Percentiles rank a stretch among this genome's conserved stretches.
phyloP scores from a whole-genome alignment of 2,797 vertebrate species.

The Sebastes minor region DNA sequence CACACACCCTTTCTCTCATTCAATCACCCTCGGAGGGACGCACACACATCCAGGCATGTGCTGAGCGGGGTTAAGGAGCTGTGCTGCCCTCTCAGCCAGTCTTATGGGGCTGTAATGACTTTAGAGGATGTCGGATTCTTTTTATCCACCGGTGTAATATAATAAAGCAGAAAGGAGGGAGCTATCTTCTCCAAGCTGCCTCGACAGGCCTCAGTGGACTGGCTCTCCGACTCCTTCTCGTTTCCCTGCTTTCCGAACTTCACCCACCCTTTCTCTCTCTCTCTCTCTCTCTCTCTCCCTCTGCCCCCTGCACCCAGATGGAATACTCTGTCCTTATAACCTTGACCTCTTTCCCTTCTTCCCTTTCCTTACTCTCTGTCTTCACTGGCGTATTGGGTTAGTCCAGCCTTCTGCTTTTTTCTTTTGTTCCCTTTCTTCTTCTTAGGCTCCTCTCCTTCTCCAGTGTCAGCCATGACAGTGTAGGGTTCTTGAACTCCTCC shows the following conservation, averaged over 20 bases:
- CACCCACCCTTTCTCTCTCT: not conserved
- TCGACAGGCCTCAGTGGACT: constrained; percentile 37
- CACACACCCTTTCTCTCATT: constrained; percentile 18
- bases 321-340: constrained; percentile 34
- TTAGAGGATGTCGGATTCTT: constrained; percentile 72
- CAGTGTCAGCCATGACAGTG: constrained; percentile 39
- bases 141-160: constrained; percentile 72
- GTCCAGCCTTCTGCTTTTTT: constrained; percentile 7
- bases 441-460: constrained; percentile 7
- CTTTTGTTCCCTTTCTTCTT: constrained; percentile 14
- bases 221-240: not conserved
- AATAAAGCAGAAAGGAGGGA: constrained; percentile 64
- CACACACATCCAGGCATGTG: constrained; percentile 50
- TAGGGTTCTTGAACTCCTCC: constrained; percentile 32
- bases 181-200: constrained; percentile 50
- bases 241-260: constrained; percentile 13
- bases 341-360: constrained; percentile 51
- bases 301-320: constrained; percentile 18
- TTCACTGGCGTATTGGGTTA: constrained; percentile 13
- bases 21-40: constrained; percentile 30
- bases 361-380: not conserved
- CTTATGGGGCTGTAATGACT: constrained; percentile 74
- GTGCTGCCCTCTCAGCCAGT: constrained; percentile 61
- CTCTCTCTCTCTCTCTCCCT: not conserved
- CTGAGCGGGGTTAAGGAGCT: constrained; percentile 75